phyloP scores from a whole-genome alignment of 2,797 vertebrate species.

The Acanthornis magna region DNA sequence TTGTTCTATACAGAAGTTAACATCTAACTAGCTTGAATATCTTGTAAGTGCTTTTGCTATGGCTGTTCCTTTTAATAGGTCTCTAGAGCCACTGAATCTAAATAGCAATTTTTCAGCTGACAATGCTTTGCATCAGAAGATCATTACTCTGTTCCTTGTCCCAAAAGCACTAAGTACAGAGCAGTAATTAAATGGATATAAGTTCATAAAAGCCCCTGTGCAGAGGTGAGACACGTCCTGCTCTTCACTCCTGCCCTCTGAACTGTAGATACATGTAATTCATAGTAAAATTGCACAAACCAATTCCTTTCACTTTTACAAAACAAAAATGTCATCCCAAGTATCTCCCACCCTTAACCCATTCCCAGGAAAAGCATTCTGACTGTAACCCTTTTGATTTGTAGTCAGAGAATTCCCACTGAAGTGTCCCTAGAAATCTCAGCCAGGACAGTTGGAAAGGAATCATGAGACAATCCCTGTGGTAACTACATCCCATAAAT shows the following conservation, averaged over 20 bases:
- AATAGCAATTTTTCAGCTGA: neutral
- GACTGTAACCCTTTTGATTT: neutral
- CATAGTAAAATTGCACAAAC: neutral
- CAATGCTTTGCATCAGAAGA: neutral
- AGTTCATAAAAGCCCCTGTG: neutral
- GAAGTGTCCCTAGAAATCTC: neutral
- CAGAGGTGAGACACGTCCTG: neutral
- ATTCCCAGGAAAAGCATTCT: neutral
- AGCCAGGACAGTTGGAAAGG: neutral
- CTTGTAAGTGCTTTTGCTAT: neutral
- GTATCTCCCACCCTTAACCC: neutral
- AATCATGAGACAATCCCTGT: neutral
- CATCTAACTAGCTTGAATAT: neutral
- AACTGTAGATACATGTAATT: neutral
- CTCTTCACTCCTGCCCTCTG: neutral
- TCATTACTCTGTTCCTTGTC: neutral
- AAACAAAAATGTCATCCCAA: neutral
- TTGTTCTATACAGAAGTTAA: neutral
- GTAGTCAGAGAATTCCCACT: neutral
- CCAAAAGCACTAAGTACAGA: neutral
- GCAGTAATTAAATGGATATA: neutral
- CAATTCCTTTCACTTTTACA: neutral
- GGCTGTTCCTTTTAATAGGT: neutral
- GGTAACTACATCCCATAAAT: conserved; percentile 21
- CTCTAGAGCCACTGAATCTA: neutral